These are phyloP conservation scores for Dufourea novaeangliae DNA, from an alignment of 1,140 invertebrate species.

Conservation along the genomic window DNA sequence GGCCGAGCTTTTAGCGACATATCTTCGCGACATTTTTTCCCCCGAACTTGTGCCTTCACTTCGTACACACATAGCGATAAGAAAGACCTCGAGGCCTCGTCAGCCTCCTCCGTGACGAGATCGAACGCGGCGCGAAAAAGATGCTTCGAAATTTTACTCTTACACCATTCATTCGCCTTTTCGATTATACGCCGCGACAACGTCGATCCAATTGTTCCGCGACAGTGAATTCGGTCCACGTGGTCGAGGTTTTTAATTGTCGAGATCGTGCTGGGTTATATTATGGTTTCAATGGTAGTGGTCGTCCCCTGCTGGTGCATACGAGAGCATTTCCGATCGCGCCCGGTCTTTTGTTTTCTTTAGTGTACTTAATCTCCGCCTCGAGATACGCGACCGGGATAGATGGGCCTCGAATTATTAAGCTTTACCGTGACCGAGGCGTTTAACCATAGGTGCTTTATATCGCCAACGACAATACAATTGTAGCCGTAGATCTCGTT, in stretches of 20 bases:
- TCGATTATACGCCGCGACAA: neutral
- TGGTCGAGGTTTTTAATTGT: too few relatives aligned
- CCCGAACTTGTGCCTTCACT: slow-evolving; percentile 46
- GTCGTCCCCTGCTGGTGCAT: too few relatives aligned
- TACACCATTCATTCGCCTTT: too few relatives aligned
- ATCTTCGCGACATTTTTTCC: slow-evolving; percentile 3
- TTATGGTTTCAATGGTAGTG: too few relatives aligned
- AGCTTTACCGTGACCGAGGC: neutral
- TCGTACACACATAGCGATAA: slow-evolving; percentile 36
- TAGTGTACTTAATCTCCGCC: slow-evolving; percentile 8
- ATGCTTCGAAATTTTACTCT: neutral
- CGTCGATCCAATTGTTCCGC: neutral
- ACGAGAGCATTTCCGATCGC: neutral
- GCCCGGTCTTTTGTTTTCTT: neutral
- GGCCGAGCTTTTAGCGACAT: neutral
- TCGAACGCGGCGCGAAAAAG: neutral
- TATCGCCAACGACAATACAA: slow-evolving; percentile 9
- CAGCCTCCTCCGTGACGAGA: too few relatives aligned
- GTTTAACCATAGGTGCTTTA: slow-evolving; percentile 10
- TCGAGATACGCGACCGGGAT: neutral
- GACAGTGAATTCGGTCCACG: neutral
- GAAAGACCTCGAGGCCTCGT: neutral
- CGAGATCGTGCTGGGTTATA: too few relatives aligned
- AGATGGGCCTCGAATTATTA: neutral
- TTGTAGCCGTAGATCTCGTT: slow-evolving; percentile 4